Base-by-base conservation (phyloP, 2,888 invertebrate species). In the Eupithecia abbreviata region DNA sequence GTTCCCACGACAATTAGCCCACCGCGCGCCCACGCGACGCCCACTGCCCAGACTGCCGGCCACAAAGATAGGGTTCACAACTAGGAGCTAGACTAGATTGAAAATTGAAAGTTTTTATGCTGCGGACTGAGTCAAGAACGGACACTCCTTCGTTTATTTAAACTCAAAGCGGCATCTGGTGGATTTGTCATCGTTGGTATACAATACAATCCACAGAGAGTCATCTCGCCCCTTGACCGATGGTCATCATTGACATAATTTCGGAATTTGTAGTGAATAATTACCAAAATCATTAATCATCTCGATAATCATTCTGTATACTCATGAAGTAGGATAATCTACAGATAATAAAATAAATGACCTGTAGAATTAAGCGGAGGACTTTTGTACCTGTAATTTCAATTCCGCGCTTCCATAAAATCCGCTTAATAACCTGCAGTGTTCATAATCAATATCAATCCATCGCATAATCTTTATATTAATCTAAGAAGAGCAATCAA, bases 1-100 rank as follows among this genome's bases (percentile, higher is more conserved):
- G 89, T 94, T 94, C 94, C 90, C 94, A 94, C 94, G 93, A 90
- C 90, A 92, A 94, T 94, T 93, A 93, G 90, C 88, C 89, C 89
- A 90, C 90, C 88, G 85, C 79, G 82, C 82, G 82, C 85, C 85
- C 85, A 84, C 86, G 83, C 88, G 85, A 84, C 86, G 84, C 86
- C 85, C 86, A 84, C 86, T 78, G 79, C 79, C 80, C 65, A 74
- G 67, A 43, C 67, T 71, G 76, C 81, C 83, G 81, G 82, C 80
- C 79, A 78, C 73, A 74, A 55, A 41, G n/a, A 18, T 80, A 89
- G 89, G 89, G 89, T 83, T 90, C 85, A 80, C 67, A 62, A 58
- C 55, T 58, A 42, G 18, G 42, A 42, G 42, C 42, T 42, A 42
- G 66, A 66, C 12, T 10, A 30, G 7, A 62, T 18, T 2, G 5